Conservation (phyloP, 1,140 invertebrate genomes). For the Apocrypta bakeri region DNA sequence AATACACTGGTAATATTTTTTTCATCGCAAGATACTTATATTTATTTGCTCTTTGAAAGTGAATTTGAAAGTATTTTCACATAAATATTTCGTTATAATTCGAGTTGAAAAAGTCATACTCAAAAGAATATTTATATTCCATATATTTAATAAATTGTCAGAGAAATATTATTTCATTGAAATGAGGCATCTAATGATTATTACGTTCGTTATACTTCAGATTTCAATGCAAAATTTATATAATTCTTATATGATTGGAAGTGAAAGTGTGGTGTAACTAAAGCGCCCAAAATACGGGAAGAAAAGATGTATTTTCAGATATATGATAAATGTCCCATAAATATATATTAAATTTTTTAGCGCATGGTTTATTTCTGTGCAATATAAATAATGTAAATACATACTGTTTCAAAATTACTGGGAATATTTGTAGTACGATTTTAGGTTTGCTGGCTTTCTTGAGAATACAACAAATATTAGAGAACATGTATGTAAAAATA, state of each 20-base stretch:
- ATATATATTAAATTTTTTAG: background rate
- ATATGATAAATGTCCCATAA: constrained; percentile 15
- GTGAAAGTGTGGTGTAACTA: background rate
- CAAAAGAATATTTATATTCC: no score
- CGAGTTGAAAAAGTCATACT: no score
- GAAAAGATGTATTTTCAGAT: background rate
- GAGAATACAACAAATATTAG: background rate
- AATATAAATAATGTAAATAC: constrained; percentile 14
- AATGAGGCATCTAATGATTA: no score
- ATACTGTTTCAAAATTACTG: background rate
- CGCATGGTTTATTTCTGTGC: constrained; percentile 36
- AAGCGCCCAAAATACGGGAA: background rate
- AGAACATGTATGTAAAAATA: background rate
- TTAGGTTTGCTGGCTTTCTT: background rate
- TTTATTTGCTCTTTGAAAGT: no score
- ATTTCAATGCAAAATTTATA: background rate
- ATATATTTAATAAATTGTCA: no score
- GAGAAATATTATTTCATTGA: no score
- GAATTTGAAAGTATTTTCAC: no score
- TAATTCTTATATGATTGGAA: constrained; percentile 2
- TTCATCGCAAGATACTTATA: background rate
- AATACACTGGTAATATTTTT: background rate
- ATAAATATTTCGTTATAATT: no score
- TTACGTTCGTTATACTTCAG: no score
- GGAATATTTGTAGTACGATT: background rate